Evolutionary conservation across 64 coral and sea anemone genomes (phyloP).

Genomic region (Montipora foliosa): DNA sequence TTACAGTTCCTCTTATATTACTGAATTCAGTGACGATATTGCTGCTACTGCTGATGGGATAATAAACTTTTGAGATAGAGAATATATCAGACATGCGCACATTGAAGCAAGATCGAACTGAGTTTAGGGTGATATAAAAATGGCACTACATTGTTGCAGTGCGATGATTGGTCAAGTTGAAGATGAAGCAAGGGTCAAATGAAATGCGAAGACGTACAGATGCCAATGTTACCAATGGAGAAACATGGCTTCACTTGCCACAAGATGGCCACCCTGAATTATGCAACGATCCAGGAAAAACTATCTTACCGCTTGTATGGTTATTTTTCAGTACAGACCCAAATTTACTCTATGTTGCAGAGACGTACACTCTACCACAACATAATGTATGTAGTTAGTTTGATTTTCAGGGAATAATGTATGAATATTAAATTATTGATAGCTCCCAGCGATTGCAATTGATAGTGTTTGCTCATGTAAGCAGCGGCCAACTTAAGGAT

Average conservation of each 20-base stretch:
- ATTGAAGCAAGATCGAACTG: background rate
- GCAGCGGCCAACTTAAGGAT: no score
- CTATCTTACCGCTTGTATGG: no score
- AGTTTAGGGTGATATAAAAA: background rate
- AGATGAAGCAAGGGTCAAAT: background rate
- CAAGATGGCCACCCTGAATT: no score
- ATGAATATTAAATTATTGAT: no score
- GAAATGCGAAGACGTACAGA: background rate
- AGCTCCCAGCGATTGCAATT: no score
- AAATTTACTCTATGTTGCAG: no score
- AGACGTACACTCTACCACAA: no score
- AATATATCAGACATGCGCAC: background rate
- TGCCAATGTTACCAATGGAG: background rate
- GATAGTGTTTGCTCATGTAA: no score
- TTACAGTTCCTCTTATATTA: constrained; percentile 93
- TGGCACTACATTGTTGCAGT: background rate
- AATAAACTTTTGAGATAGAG: background rate
- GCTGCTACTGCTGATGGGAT: constrained; percentile 88
- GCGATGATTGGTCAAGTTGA: background rate
- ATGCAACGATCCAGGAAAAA: no score
- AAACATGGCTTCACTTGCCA: background rate
- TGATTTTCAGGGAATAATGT: no score
- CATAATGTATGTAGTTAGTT: no score
- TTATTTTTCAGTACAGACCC: no score
- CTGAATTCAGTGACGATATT: constrained; percentile 88